phyloP scores from a whole-genome alignment of 2,797 vertebrate genomes.

The Tangara arthus region DNA sequence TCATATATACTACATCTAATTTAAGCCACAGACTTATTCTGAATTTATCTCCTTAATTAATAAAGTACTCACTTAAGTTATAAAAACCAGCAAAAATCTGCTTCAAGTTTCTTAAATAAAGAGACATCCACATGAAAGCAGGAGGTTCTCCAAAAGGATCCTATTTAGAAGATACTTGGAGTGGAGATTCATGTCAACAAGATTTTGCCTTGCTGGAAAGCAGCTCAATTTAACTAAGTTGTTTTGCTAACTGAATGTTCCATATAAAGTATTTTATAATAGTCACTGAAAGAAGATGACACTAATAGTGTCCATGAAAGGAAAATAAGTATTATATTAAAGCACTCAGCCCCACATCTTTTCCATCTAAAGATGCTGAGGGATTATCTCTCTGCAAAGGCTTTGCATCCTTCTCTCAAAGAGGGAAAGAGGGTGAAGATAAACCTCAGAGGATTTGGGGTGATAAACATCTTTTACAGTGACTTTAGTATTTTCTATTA shows the following conservation, averaged over 20 bases:
- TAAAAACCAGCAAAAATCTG: neutral
- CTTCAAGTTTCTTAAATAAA: slow-evolving; percentile 1
- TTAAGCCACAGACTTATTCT: neutral
- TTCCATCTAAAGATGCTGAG: slow-evolving; percentile 46
- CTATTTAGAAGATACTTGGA: neutral
- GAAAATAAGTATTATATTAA: slow-evolving; percentile 17
- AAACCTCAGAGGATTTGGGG: slow-evolving; percentile 43
- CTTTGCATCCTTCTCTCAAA: slow-evolving; percentile 19
- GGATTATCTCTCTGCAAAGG: slow-evolving; percentile 59
- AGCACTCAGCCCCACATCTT: slow-evolving; percentile 49
- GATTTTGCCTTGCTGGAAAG: neutral
- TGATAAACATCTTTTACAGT: slow-evolving; percentile 7
- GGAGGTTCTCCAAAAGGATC: neutral
- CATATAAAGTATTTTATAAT: neutral
- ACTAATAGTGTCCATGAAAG: slow-evolving; percentile 9
- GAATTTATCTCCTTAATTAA: neutral
- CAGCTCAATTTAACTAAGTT: slow-evolving; percentile 24
- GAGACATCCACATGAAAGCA: neutral
- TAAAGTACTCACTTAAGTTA: neutral
- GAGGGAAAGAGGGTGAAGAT: slow-evolving; percentile 21
- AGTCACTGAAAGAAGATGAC: neutral
- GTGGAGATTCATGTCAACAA: neutral
- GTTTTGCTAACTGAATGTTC: neutral
- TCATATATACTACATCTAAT: neutral
- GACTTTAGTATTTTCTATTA: neutral